These are phyloP conservation scores for Periparus ater DNA, from an alignment of 2,797 vertebrate species.

Conservation along the genomic window DNA sequence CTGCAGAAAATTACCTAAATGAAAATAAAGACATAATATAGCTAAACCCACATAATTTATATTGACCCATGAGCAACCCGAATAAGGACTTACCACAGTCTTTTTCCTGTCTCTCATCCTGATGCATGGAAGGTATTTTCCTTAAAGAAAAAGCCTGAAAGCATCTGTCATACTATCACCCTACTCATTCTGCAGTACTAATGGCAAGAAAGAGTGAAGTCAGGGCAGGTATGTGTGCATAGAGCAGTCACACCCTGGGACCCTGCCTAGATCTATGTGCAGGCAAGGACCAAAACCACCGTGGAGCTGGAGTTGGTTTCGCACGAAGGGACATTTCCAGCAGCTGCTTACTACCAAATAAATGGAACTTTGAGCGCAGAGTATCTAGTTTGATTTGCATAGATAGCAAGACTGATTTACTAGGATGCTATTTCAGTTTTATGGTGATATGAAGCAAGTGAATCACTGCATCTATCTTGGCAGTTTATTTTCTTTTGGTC, in stretches of 20 bases:
- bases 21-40: background rate
- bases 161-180: background rate
- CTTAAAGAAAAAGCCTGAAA: background rate
- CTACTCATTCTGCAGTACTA: background rate
- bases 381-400: background rate
- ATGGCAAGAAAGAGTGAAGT: background rate
- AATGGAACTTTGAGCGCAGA: background rate
- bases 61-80: background rate
- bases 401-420: background rate
- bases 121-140: background rate
- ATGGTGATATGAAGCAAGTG: background rate
- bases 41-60: background rate
- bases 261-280: background rate
- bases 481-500: background rate
- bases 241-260: background rate
- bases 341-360: background rate
- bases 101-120: background rate
- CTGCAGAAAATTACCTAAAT: background rate
- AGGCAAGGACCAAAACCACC: background rate
- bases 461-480: background rate
- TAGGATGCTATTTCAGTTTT: background rate
- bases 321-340: background rate
- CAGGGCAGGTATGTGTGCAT: fast-evolving
- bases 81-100: background rate
- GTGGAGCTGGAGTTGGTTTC: background rate